phyloP scores from a whole-genome alignment of 2,797 vertebrate genomes.

The Sebastolobus altivelis region DNA sequence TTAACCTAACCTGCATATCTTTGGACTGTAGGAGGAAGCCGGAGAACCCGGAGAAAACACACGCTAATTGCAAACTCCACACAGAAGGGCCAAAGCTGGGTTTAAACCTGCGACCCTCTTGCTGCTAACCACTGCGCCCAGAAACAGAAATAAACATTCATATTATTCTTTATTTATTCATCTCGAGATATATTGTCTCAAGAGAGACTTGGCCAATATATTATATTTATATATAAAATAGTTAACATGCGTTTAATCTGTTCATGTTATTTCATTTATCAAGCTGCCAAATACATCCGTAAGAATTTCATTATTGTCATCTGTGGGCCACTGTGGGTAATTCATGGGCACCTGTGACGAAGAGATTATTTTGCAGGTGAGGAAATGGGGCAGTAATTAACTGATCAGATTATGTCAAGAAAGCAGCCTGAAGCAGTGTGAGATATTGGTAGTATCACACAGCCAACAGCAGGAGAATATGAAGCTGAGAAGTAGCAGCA shows the following conservation, averaged over 20 bases:
- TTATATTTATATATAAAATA: not conserved
- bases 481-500: not conserved
- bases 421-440: not conserved
- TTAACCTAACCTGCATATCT: too few species aligned
- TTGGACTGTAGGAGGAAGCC: too few species aligned
- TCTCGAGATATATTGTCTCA: not conserved
- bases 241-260: not conserved
- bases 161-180: not conserved
- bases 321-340: not conserved
- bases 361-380: conserved; percentile 11
- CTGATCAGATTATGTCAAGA: conserved; percentile 26
- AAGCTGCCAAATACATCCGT: not conserved
- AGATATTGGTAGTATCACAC: not conserved
- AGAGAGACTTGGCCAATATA: not conserved
- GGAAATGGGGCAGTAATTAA: conserved; percentile 9
- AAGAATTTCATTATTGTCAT: not conserved
- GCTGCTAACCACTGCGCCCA: too few species aligned
- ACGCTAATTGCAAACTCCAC: too few species aligned
- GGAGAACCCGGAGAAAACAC: too few species aligned
- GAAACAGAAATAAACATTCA: not conserved
- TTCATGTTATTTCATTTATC: not conserved
- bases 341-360: not conserved
- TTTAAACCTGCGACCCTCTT: too few species aligned
- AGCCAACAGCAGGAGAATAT: not conserved
- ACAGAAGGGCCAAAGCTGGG: too few species aligned